Evolutionary conservation across 2,888 invertebrate genomes (phyloP).

Genomic region (Aphrophora alni): DNA sequence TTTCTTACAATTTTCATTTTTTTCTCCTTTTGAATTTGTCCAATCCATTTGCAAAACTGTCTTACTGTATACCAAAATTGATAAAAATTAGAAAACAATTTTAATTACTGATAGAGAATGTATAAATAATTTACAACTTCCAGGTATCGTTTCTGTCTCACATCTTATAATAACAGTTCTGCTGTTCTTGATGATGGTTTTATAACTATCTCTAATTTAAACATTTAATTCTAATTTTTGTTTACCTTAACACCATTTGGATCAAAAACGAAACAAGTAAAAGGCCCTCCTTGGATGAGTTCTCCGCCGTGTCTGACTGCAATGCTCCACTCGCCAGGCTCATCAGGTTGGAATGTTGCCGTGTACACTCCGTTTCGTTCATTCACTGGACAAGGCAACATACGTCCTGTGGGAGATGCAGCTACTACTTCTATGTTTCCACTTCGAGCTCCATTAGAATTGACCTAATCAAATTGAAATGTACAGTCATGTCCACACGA

Average conservation of each 20-base stretch:
- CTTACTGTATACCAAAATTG: too few relatives aligned
- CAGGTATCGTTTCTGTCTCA: too few relatives aligned
- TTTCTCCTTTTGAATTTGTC: too few relatives aligned
- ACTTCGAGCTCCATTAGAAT: conserved; percentile 63
- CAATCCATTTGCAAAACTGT: too few relatives aligned
- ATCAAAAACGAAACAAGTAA: conserved; percentile 94
- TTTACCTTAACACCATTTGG: conserved; percentile 84
- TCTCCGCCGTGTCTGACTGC: conserved; percentile 95
- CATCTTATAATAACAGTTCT: too few relatives aligned
- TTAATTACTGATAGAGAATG: too few relatives aligned
- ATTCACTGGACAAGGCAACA: conserved; percentile 81
- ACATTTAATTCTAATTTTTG: too few relatives aligned
- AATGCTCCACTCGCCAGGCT: conserved; percentile 97
- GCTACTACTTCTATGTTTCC: conserved; percentile 93
- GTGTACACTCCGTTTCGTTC: conserved; percentile 90
- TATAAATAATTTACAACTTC: too few relatives aligned
- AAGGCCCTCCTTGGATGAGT: conserved; percentile 95
- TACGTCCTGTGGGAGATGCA: conserved; percentile 86
- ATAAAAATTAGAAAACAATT: too few relatives aligned
- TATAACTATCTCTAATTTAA: too few relatives aligned
- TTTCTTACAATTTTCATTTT: too few relatives aligned
- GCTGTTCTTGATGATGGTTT: too few relatives aligned
- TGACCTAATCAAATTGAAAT: conserved; percentile 64
- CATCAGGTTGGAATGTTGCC: conserved; percentile 96
- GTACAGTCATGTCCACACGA: not conserved